Percentiles rank a stretch among this genome's conserved stretches.
These are phyloP conservation scores for Mellivora capensis DNA, from an alignment of 2,113 vertebrate genomes.

Conservation along the genomic window DNA sequence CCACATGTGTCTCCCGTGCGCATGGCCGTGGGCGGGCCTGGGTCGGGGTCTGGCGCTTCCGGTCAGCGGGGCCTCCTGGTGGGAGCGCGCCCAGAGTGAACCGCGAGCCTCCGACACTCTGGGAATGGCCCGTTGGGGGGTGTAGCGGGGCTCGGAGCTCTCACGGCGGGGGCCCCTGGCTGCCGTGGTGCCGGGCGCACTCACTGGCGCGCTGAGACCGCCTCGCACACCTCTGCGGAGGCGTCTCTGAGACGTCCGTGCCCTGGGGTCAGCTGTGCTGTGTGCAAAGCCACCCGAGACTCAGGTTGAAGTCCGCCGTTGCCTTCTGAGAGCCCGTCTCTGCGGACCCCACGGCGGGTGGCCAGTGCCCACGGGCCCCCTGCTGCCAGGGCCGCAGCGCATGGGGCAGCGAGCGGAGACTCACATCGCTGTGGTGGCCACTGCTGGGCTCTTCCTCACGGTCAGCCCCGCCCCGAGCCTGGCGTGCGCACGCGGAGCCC, in stretches of 20 bases:
- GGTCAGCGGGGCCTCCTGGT: accelerated
- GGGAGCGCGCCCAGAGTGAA: background rate
- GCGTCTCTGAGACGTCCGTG: background rate
- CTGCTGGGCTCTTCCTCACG: accelerated
- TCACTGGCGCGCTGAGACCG: background rate
- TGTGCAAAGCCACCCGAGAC: background rate
- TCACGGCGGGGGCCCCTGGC: background rate
- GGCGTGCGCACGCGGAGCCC: accelerated
- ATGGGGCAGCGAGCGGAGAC: background rate
- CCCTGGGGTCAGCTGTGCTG: accelerated
- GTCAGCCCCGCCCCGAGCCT: background rate
- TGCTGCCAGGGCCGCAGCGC: background rate
- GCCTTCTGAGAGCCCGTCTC: accelerated
- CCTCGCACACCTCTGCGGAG: background rate
- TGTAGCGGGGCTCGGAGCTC: background rate
- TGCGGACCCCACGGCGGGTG: accelerated
- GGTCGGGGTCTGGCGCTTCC: accelerated
- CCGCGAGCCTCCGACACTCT: background rate
- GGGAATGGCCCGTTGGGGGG: background rate
- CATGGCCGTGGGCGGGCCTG: accelerated
- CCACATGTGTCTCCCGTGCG: accelerated
- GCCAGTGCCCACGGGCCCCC: background rate
- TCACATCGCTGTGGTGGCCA: accelerated
- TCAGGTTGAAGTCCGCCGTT: accelerated
- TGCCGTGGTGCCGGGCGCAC: background rate